Evolutionary conservation across 2,797 vertebrate genomes (phyloP), one percentile per base, ranked within the genome.

Genomic region (Tympanoctomys barrerae): DNA sequence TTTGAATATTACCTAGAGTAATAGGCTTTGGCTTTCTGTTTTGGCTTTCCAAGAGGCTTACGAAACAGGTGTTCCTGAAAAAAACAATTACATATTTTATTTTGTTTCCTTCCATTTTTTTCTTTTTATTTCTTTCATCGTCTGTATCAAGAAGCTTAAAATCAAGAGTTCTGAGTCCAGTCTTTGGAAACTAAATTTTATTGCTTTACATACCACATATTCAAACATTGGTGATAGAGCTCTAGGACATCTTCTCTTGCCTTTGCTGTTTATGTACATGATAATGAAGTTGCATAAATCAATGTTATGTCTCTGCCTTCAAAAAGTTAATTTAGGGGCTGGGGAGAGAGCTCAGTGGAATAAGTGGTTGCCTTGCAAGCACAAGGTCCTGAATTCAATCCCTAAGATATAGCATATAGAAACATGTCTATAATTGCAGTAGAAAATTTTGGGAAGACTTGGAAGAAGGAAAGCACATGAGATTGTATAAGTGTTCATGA

Each of bases 41-140:
- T 31, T 9, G 10, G 26, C 28, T 90, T 92, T 81, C 68, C 33
- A 59, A 81, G 88, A 87, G 36, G 26, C 71, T 96, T 89, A 46
- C 62, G 62, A 80, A 87, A 57, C 59, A 89, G 42, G 42, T 10
- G 7, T 31, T 94, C 31, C 57, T 21, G 4, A n/a, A 42, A 64
- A 36, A 42, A 95, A 66, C 36, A 49, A 62, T 42, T 80, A 83
- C 71, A 21, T 11, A 28, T 36, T 42, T 70, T 28, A 54, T 64
- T 64, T 49, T 75, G n/a, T 36, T 42, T 62, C 42, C 12, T 80
- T 79, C n/a, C 36, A 24, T 31, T 42, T 64, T 68, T 52, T 57
- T 71, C 2, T 59, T 73, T 75, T 28, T 81, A 33, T 90, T 70
- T 24, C n/a, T 82, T 24, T 42, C 61, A 77, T 71, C 36, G 62